Base-by-base conservation (phyloP, 2,113 vertebrate genomes). In the Podarcis cretensis region DNA sequence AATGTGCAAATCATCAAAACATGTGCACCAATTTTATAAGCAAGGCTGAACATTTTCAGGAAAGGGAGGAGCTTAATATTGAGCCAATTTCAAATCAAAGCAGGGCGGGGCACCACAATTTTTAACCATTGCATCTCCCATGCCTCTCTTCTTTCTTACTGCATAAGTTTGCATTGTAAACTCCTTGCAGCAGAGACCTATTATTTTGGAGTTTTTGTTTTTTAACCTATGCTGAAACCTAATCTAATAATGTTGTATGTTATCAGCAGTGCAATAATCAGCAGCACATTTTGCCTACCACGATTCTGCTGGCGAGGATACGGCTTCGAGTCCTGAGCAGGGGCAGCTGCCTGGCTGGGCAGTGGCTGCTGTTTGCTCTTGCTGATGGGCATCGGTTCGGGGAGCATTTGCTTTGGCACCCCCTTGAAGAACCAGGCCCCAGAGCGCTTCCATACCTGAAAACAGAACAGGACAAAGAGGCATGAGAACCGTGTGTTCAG, bases 361-460 rank as follows among this genome's bases (percentile, higher is more conserved):
- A 71, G 83, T 23, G 95, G 95, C 77, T 95, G 94, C 81, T 91
- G 92, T 89, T 93, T 96, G 25, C 88, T 85, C 92, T 97, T 97
- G 93, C 95, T 97, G 94, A 98, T 87, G 0, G 98, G 96, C 92
- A 99, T 98, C 0, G 95, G 98, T 83, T 97, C 95, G 0, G 98
- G 98, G 57, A 99, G 96, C 91, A 96, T 82, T 78, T 98, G 98
- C 91, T 98, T 98, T 16, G 98, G 97, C 92, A 98, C 90, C 9
- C 98, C 98, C 92, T 98, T 98, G 96, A 98, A 99, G 96, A 99
- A 99, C 99, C 99, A 99, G 0, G 99, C 98, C 0, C 99, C 99
- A 0, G 99, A 99, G 66, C 98, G 97, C 88, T 99, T 99, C 98
- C 98, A 98, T 8, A 99, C 97, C 98, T 99, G 87, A 1, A 71